Base-by-base conservation (phyloP, 2,113 vertebrate species). In the Oreochromis tanganicae region DNA sequence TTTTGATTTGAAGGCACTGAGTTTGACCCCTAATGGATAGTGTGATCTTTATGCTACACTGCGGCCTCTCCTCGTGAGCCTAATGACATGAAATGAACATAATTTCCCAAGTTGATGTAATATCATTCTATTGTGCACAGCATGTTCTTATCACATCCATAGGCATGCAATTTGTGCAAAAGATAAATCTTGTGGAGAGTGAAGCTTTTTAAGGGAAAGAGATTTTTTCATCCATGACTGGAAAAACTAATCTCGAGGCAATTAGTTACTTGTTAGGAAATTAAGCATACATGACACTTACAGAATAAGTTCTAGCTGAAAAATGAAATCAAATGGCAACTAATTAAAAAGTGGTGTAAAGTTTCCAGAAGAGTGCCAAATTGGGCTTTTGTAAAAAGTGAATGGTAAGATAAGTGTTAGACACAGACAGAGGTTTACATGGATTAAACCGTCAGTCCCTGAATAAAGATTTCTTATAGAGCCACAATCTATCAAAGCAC, bases 201-300 rank as follows among this genome's bases (percentile, higher is more conserved):
- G 66, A 84, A 78, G 78, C 68, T 56, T 83, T 85, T 89, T 59
- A 79, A 73, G 36, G 2, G 29, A 29, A 78, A 50, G 1, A 29
- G 38, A 16, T 75, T 90, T 91, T 93, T 93, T 91, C 88, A 93
- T 85, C 88, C 89, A 85, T 87, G 94, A 91, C 82, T 87, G 86
- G 85, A 86, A 91, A 91, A 93, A 88, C 87, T 88, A 90, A 94
- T 95, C 91, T 90, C 16, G 3, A 61, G 71, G 82, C 85, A 95
- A 95, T 94, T 94, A 93, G 87, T 85, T 85, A 92, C 85, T 80
- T 87, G 88, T 90, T 87, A 52, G 86, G 81, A 90, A 91, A 93
- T 93, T 87, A 92, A 91, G 80, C 90, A 83, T 21, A 90, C 75
- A 86, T 82, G 88, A 92, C 83, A 84, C 85, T 90, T 85, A 84